These are phyloP conservation scores for Hylaeus anthracinus DNA, from an alignment of 1,140 invertebrate genomes.

Conservation along the genomic window DNA sequence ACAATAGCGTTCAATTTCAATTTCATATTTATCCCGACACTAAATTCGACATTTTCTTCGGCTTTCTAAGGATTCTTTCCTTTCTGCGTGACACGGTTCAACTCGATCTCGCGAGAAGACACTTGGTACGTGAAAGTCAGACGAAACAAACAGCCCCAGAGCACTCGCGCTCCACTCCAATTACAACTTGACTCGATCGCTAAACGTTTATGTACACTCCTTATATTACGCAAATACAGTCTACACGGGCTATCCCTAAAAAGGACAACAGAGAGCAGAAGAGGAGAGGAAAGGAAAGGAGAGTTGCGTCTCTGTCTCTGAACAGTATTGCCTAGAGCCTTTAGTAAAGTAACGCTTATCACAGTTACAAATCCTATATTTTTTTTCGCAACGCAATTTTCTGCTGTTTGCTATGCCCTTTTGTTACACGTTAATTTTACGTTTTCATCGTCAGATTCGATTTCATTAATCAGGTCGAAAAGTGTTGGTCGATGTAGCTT, in stretches of 20 bases:
- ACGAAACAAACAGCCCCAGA: neutral
- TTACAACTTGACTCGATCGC: slow-evolving; percentile 25
- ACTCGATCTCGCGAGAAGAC: neutral
- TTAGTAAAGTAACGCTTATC: slow-evolving; percentile 80
- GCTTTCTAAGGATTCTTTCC: neutral
- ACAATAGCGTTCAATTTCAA: neutral
- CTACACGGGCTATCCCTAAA: slow-evolving; percentile 5
- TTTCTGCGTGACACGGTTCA: neutral
- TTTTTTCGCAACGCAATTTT: slow-evolving; percentile 3
- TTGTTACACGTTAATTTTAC: neutral
- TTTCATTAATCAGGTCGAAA: neutral
- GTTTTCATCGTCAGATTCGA: no score
- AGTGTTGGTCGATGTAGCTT: neutral
- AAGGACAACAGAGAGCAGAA: slow-evolving; percentile 3
- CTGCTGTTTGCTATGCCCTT: neutral
- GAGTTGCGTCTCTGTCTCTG: neutral
- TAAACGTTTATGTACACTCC: slow-evolving; percentile 42
- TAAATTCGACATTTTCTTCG: no score
- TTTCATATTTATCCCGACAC: neutral
- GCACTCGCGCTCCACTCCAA: slow-evolving; percentile 9
- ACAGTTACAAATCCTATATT: slow-evolving; percentile 75
- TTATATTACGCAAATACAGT: neutral
- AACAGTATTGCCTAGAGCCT: slow-evolving; percentile 67
- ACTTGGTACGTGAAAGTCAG: neutral
- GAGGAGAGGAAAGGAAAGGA: neutral